Percentiles rank a stretch among this genome's conserved stretches.
phyloP scores from a whole-genome alignment of 2,113 vertebrate genomes.

The Rissa tridactyla region DNA sequence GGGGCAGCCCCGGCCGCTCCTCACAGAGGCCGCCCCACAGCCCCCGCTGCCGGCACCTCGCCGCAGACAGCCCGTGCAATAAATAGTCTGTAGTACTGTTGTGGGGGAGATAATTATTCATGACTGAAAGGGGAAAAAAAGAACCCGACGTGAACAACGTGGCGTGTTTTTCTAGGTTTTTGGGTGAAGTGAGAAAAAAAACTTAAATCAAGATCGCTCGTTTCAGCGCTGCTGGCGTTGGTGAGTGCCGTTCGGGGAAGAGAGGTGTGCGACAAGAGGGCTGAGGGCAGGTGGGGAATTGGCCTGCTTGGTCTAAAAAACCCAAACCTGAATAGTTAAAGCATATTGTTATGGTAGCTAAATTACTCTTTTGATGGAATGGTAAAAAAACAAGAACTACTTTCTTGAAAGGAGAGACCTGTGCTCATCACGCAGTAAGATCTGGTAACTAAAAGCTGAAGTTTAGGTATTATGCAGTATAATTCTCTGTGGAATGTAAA shows the following conservation, averaged over 20 bases:
- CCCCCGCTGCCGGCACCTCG: accelerated
- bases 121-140: background rate
- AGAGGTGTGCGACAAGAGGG: background rate
- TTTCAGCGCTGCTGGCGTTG: background rate
- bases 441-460: background rate
- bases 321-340: background rate
- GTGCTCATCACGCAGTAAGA: background rate
- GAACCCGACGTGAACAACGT: background rate
- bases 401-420: background rate
- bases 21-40: background rate
- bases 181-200: background rate
- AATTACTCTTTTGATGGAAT: background rate
- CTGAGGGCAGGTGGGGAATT: background rate
- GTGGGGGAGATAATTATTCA: background rate
- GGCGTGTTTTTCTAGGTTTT: background rate
- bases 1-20: background rate
- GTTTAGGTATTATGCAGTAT: background rate
- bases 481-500: background rate
- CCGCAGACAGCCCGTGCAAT: accelerated
- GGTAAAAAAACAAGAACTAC: background rate
- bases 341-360: constrained; percentile 2
- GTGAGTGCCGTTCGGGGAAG: background rate
- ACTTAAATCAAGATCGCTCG: background rate
- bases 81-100: background rate
- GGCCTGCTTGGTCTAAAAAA: background rate